Percentiles rank a stretch among this genome's conserved stretches.
Evolutionary conservation across 2,888 invertebrate species (phyloP).

Genomic region (Apamea anceps): DNA sequence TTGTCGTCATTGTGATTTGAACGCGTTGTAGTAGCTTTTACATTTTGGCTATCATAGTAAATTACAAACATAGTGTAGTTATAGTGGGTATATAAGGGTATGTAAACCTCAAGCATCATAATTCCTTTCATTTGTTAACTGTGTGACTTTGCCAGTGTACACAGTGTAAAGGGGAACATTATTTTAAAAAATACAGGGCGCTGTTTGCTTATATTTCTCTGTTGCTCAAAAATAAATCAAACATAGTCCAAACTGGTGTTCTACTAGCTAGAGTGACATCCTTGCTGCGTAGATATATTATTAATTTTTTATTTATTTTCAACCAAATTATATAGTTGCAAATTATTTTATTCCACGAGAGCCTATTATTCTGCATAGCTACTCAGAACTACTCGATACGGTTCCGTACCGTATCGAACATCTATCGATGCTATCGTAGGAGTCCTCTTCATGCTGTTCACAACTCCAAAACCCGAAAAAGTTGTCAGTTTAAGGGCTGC

Average conservation of each 20-base stretch:
- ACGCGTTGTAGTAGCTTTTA: not conserved
- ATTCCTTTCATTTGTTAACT: not conserved
- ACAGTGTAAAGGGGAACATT: not conserved
- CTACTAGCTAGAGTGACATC: not conserved
- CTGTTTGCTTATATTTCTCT: not conserved
- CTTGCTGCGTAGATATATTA: not conserved
- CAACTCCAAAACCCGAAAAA: too few relatives aligned
- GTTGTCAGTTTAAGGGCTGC: too few relatives aligned
- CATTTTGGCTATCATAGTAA: not conserved
- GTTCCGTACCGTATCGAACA: too few relatives aligned
- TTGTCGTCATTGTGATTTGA: not conserved
- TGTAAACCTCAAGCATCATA: not conserved
- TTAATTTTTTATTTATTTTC: not conserved
- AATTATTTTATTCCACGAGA: not conserved
- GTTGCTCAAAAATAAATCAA: not conserved
- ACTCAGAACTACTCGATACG: too few relatives aligned
- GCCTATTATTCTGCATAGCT: not conserved
- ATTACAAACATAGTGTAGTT: not conserved
- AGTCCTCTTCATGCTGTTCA: too few relatives aligned
- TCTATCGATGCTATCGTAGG: too few relatives aligned
- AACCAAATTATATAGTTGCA: not conserved
- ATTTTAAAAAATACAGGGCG: not conserved
- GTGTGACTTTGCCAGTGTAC: not conserved
- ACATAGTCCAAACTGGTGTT: not conserved
- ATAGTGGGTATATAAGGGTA: not conserved